Evolutionary conservation across 2,888 invertebrate genomes (phyloP).

Genomic region (Zhengitettix transpicula): DNA sequence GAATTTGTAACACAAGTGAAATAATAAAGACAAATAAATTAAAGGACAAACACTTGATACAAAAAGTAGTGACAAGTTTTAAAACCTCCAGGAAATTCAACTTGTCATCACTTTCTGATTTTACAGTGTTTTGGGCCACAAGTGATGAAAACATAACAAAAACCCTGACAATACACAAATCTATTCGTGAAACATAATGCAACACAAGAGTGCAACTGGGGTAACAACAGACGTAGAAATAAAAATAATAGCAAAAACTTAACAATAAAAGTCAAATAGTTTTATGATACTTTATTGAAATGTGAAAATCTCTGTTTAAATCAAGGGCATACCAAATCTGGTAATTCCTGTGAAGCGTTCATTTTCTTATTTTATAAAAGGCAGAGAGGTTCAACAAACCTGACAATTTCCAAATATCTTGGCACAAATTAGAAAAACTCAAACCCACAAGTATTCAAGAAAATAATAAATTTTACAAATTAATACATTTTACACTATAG

Average conservation of each 20-base stretch:
- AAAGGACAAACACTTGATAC: too few relatives aligned
- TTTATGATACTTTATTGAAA: constrained; percentile 13
- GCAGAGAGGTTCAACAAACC: constrained; percentile 12
- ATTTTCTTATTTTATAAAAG: constrained; percentile 8
- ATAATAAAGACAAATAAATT: too few relatives aligned
- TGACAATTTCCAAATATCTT: constrained; percentile 7
- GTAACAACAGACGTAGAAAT: neutral
- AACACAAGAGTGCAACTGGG: too few relatives aligned
- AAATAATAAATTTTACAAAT: neutral
- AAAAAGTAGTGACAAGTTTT: too few relatives aligned
- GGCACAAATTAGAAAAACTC: constrained; percentile 4
- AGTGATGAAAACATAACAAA: too few relatives aligned
- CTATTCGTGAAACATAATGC: too few relatives aligned
- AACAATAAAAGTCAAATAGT: constrained; percentile 2
- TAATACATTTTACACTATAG: neutral
- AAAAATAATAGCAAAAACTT: neutral
- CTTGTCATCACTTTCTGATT: too few relatives aligned
- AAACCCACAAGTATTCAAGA: neutral
- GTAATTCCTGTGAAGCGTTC: constrained; percentile 12
- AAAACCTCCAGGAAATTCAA: too few relatives aligned
- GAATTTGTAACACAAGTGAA: too few relatives aligned
- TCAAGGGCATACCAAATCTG: constrained; percentile 8
- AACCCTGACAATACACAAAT: too few relatives aligned
- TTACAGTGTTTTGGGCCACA: too few relatives aligned
- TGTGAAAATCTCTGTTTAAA: constrained; percentile 11